These are phyloP conservation scores for Magallana angulata DNA, from an alignment of 1,140 invertebrate genomes.

Conservation along the genomic window DNA sequence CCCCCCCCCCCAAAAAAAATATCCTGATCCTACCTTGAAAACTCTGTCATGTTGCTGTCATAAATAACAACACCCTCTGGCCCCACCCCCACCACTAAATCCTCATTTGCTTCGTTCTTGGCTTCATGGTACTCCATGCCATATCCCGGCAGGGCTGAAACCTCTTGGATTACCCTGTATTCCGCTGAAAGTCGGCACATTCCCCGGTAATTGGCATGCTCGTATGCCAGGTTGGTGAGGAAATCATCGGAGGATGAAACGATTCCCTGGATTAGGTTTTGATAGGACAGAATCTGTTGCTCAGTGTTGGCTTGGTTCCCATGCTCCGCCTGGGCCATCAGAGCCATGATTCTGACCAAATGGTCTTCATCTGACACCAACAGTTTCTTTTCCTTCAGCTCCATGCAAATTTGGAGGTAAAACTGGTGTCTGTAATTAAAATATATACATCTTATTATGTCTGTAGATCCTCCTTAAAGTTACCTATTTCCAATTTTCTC, in stretches of 20 bases:
- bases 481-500: too few relatives aligned
- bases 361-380: conserved; percentile 84
- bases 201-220: conserved; percentile 73
- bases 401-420: conserved; percentile 88
- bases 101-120: conserved; percentile 78
- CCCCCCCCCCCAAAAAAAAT: too few relatives aligned
- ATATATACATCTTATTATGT: not conserved
- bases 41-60: not conserved
- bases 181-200: conserved; percentile 84
- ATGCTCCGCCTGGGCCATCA: conserved; percentile 87
- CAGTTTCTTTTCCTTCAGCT: conserved; percentile 80
- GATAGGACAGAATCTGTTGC: conserved; percentile 63
- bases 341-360: conserved; percentile 85
- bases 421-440: conserved; percentile 86
- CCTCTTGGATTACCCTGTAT: conserved; percentile 90
- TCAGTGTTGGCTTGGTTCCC: conserved; percentile 79
- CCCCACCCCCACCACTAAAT: conserved; percentile 85
- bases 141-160: conserved; percentile 88
- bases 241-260: conserved; percentile 58
- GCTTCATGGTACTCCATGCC: conserved; percentile 91
- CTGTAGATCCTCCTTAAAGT: not conserved
- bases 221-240: conserved; percentile 61
- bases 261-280: conserved; percentile 54
- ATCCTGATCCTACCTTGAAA: not conserved
- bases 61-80: conserved; percentile 90